These are phyloP conservation scores for Pristionchus entomophagus DNA, from an alignment of 2,888 invertebrate genomes.

Conservation along the genomic window DNA sequence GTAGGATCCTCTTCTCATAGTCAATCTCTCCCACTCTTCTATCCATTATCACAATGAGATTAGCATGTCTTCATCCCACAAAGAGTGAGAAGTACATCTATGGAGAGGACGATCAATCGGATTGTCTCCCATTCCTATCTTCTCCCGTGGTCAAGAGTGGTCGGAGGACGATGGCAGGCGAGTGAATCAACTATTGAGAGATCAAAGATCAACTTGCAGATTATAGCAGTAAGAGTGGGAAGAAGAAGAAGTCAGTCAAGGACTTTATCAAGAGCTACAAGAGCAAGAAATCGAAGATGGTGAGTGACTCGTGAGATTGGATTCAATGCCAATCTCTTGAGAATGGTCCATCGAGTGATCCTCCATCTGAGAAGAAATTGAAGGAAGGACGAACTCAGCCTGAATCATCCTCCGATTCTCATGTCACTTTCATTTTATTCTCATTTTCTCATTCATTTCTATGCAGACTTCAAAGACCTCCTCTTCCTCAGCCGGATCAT, in stretches of 20 bases:
- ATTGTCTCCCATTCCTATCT: neutral
- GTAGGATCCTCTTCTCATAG: neutral
- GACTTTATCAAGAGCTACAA: constrained; percentile 10
- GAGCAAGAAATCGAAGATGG: constrained; percentile 3
- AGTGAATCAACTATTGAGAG: no score
- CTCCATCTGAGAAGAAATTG: neutral
- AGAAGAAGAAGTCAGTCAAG: constrained; percentile 26
- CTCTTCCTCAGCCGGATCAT: neutral
- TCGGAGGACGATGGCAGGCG: neutral
- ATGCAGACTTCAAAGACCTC: neutral
- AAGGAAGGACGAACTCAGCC: neutral
- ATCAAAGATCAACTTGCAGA: neutral
- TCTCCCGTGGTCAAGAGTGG: neutral
- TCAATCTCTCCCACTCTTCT: neutral
- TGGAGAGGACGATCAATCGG: neutral
- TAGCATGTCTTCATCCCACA: constrained; percentile 21
- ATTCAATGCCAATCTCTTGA: neutral
- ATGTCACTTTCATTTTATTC: neutral
- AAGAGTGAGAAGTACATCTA: neutral
- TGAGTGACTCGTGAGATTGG: neutral
- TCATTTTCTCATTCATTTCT: neutral
- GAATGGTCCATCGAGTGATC: neutral
- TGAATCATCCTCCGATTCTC: neutral
- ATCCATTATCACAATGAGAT: neutral
- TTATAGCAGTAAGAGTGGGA: constrained; percentile 1